Conservation (phyloP, 2,113 vertebrate species). For the Ciconia stormi region DNA sequence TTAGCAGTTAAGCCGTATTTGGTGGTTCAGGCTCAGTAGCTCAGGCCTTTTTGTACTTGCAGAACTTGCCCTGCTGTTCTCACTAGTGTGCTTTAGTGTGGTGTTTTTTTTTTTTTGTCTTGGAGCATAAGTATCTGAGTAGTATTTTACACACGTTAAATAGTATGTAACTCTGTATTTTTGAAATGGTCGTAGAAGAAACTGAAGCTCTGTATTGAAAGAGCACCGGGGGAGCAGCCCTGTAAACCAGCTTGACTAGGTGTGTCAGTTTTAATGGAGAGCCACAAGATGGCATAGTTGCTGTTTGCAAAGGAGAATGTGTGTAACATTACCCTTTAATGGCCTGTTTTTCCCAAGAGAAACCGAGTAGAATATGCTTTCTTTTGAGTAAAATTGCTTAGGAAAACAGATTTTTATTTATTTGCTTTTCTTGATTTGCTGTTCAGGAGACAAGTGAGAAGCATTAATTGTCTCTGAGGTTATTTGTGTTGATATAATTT, state of each 20-base stretch:
- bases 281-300: slow-evolving; percentile 70
- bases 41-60: background rate
- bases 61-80: background rate
- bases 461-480: background rate
- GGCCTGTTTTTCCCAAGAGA: background rate
- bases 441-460: background rate
- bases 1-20: background rate
- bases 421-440: background rate
- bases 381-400: background rate
- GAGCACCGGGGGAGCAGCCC: background rate
- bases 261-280: background rate
- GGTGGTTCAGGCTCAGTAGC: background rate
- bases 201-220: background rate
- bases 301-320: background rate
- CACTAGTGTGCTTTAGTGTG: background rate
- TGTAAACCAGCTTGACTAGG: background rate
- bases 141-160: background rate
- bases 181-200: background rate
- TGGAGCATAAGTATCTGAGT: background rate
- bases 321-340: background rate
- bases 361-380: background rate
- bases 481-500: slow-evolving; percentile 23
- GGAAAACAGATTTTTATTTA: slow-evolving; percentile 30
- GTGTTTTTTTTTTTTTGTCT: background rate
- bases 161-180: background rate